A percentile compares a stretch with the other conserved stretches of the same genome.
Evolutionary conservation across 2,113 vertebrate genomes (phyloP).

Genomic region (Salvelinus alpinus): DNA sequence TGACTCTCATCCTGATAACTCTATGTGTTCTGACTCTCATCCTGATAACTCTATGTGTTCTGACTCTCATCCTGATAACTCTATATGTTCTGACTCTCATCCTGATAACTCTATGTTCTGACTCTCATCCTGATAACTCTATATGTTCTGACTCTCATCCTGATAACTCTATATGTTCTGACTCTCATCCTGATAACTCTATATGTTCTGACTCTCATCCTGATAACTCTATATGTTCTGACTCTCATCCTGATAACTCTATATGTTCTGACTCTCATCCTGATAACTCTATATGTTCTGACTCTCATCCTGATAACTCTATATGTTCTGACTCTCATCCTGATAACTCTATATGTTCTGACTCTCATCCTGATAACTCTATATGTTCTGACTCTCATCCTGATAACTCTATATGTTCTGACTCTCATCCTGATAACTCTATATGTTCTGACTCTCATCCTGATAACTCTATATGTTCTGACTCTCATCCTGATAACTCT

Average conservation of each 20-base stretch:
- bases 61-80: constrained; percentile 34
- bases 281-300: constrained; percentile 44
- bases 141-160: constrained; percentile 40
- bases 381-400: background rate
- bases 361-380: too few species aligned
- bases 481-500: too few species aligned
- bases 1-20: too few species aligned
- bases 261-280: constrained; percentile 33
- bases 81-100: constrained; percentile 39
- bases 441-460: constrained; percentile 40
- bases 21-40: constrained; percentile 38
- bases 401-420: constrained; percentile 36
- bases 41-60: constrained; percentile 33
- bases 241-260: constrained; percentile 20
- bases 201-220: constrained; percentile 37
- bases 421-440: constrained; percentile 19
- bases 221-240: constrained; percentile 38
- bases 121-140: constrained; percentile 20
- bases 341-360: background rate
- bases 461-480: constrained; percentile 4
- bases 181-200: constrained; percentile 27
- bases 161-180: constrained; percentile 35
- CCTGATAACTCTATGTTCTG: constrained; percentile 30
- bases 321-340: constrained; percentile 36
- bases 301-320: constrained; percentile 20